These are phyloP conservation scores for Barnardius zonarius DNA, from an alignment of 2,113 vertebrate species.

Conservation along the genomic window DNA sequence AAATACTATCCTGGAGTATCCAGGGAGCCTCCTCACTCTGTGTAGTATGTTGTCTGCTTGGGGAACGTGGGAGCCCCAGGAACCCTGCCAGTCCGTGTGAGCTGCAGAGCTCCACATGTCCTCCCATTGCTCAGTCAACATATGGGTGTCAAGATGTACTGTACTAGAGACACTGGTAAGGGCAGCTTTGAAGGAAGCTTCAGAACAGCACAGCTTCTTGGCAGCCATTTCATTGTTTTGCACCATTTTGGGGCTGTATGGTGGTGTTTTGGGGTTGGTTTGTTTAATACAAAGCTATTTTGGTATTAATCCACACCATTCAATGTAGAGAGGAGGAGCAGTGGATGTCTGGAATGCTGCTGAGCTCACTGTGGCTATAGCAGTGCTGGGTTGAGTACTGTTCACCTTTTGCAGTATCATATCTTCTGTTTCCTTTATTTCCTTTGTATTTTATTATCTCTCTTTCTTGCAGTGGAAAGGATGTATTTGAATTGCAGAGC, in stretches of 20 bases:
- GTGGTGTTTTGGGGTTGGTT: neutral
- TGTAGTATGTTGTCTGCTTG: neutral
- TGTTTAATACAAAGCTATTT: neutral
- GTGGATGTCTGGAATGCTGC: neutral
- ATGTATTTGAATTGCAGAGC: constrained; percentile 35
- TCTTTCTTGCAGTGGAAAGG: neutral
- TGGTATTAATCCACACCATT: neutral
- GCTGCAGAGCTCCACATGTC: neutral
- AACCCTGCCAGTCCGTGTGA: neutral
- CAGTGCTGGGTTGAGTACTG: neutral
- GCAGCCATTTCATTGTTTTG: neutral
- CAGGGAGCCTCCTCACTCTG: neutral
- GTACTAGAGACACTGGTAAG: neutral
- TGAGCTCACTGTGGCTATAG: neutral
- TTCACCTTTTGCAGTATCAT: neutral
- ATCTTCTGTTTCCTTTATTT: neutral
- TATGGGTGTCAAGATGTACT: neutral
- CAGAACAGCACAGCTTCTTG: neutral
- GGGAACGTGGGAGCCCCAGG: neutral
- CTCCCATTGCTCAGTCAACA: neutral
- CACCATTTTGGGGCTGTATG: neutral
- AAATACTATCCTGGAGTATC: neutral
- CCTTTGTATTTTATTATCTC: neutral
- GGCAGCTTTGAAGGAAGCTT: neutral
- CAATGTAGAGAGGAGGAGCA: neutral